These are phyloP conservation scores for Neodiprion virginianus DNA, from an alignment of 1,140 invertebrate species.

Conservation along the genomic window DNA sequence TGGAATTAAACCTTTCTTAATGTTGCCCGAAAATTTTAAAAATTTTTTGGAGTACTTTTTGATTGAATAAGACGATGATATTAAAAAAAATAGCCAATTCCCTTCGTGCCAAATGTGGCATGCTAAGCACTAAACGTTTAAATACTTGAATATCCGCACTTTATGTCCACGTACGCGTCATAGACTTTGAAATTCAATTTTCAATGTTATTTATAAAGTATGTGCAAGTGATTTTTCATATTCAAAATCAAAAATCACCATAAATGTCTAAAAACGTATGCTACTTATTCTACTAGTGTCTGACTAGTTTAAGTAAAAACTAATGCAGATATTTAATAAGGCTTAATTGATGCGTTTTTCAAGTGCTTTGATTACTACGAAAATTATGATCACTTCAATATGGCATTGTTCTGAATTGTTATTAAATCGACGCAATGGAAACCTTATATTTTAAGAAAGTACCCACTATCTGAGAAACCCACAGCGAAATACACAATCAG, in stretches of 20 bases:
- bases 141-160: too few relatives aligned
- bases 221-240: too few relatives aligned
- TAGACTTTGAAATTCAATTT: too few relatives aligned
- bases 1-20: too few relatives aligned
- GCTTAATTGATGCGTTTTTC: neutral
- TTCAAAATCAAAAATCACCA: neutral
- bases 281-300: neutral
- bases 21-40: too few relatives aligned
- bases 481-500: neutral
- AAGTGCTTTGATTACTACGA: neutral
- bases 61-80: too few relatives aligned
- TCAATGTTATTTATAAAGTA: too few relatives aligned
- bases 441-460: neutral
- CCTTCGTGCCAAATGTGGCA: too few relatives aligned
- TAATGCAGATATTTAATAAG: neutral
- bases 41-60: too few relatives aligned
- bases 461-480: neutral
- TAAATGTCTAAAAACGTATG: neutral
- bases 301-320: neutral
- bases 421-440: neutral
- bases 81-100: too few relatives aligned
- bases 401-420: neutral
- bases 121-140: too few relatives aligned
- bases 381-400: neutral
- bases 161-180: too few relatives aligned